A percentile compares a stretch with the other conserved stretches of the same genome.
phyloP scores from a whole-genome alignment of 2,113 vertebrate species.

The Gallinago undulata region DNA sequence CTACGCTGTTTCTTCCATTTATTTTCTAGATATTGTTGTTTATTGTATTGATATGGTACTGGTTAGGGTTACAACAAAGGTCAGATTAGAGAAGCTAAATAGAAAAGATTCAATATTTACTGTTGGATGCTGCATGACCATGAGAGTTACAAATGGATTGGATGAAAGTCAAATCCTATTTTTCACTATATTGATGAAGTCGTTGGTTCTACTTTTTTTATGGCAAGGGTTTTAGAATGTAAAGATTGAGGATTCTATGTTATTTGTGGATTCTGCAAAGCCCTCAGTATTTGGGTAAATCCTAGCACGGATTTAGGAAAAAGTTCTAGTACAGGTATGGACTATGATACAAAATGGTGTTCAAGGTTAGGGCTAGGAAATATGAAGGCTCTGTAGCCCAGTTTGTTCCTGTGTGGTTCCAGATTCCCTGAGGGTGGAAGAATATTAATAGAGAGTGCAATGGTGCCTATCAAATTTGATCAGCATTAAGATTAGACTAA shows the following conservation, averaged over 20 bases:
- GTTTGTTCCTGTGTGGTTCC: neutral
- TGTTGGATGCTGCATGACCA: neutral
- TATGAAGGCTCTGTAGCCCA: neutral
- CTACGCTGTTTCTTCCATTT: neutral
- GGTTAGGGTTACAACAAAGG: neutral
- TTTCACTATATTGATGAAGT: neutral
- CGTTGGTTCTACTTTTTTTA: neutral
- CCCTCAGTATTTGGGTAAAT: neutral
- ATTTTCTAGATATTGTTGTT: neutral
- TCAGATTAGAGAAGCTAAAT: neutral
- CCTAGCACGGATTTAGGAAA: neutral
- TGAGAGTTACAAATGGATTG: rapidly evolving
- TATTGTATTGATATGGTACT: neutral
- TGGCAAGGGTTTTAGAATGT: neutral
- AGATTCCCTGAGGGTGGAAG: neutral
- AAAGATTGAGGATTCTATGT: neutral
- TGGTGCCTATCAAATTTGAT: neutral
- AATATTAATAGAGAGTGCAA: neutral
- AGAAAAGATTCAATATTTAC: neutral
- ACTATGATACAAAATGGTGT: neutral
- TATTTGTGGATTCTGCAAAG: neutral
- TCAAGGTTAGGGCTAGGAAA: neutral
- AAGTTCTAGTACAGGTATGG: neutral
- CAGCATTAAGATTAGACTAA: neutral
- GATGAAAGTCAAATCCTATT: neutral